Conservation (phyloP, 1,140 invertebrate genomes). For the Manduca sexta region DNA sequence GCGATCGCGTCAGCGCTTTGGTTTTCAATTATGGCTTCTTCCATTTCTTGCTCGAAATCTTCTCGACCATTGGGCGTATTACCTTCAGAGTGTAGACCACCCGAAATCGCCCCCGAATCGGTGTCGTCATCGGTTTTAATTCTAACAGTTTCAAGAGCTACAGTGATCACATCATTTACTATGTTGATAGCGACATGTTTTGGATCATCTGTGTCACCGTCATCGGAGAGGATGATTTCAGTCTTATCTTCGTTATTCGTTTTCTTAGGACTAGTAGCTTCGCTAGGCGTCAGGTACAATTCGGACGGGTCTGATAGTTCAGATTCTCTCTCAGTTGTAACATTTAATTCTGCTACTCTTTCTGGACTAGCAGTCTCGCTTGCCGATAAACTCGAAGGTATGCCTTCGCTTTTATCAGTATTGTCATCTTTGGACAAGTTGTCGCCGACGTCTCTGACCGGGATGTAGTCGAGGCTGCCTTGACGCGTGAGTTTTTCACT, state of each 20-base stretch:
- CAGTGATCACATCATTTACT: constrained; percentile 65
- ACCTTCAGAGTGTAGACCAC: constrained; percentile 59
- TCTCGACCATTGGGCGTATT: constrained; percentile 64
- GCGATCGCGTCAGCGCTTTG: constrained; percentile 47
- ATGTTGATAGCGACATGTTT: constrained; percentile 65
- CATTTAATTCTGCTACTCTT: constrained; percentile 54
- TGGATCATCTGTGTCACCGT: constrained; percentile 73
- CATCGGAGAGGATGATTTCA: constrained; percentile 52
- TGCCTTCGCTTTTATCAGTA: constrained; percentile 63
- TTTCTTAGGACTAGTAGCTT: constrained; percentile 70
- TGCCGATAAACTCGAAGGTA: constrained; percentile 65
- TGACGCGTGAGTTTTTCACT: constrained; percentile 74
- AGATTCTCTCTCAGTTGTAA: constrained; percentile 55
- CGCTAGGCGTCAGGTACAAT: constrained; percentile 76
- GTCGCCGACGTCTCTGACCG: constrained; percentile 68
- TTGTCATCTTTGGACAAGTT: constrained; percentile 58
- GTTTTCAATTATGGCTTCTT: constrained; percentile 51
- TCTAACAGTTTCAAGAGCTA: constrained; percentile 66
- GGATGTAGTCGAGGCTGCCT: constrained; percentile 69
- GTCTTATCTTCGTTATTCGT: constrained; percentile 49
- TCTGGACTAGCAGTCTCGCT: constrained; percentile 70
- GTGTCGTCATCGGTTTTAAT: constrained; percentile 62
- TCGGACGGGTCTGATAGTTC: constrained; percentile 75
- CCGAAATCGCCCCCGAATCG: constrained; percentile 61
- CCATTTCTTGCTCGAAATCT: constrained; percentile 62